Percentiles rank a stretch among this genome's conserved stretches.
These are phyloP conservation scores for Crossocerus cetratus DNA, from an alignment of 2,888 invertebrate species.

Conservation along the genomic window DNA sequence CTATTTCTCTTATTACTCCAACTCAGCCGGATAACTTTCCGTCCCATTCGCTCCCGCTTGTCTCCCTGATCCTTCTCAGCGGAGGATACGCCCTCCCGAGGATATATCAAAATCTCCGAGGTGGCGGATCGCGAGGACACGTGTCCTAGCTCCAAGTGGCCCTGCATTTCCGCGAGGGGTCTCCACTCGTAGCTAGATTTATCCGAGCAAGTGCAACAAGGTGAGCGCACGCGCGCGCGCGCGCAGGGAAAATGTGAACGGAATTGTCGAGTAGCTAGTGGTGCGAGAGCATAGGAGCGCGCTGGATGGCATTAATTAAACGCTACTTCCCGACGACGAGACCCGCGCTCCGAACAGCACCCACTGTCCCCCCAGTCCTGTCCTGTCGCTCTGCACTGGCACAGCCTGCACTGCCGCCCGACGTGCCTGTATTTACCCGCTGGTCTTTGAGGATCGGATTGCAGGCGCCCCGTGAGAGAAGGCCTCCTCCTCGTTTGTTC, in stretches of 20 bases:
- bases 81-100: background rate
- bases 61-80: background rate
- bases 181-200: background rate
- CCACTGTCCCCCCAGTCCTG: background rate
- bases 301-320: constrained; percentile 60
- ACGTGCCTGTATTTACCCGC: constrained; percentile 52
- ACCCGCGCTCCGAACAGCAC: background rate
- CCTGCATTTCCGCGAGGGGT: too few species aligned
- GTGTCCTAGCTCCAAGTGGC: background rate
- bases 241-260: constrained; percentile 43
- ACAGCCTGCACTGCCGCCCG: background rate
- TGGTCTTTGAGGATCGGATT: constrained; percentile 59
- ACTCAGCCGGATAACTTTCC: background rate
- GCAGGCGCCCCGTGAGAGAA: constrained; percentile 53
- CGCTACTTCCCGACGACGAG: constrained; percentile 27
- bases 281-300: constrained; percentile 37
- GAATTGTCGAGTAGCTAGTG: constrained; percentile 38
- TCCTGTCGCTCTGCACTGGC: background rate
- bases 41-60: background rate
- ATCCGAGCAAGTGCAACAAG: constrained; percentile 22
- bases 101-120: background rate
- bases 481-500: constrained; percentile 42
- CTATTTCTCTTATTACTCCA: background rate
- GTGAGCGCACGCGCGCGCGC: background rate
- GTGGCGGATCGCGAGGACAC: background rate